These are phyloP conservation scores for Macrocentrus cingulum DNA, from an alignment of 1,140 invertebrate genomes.

Conservation along the genomic window DNA sequence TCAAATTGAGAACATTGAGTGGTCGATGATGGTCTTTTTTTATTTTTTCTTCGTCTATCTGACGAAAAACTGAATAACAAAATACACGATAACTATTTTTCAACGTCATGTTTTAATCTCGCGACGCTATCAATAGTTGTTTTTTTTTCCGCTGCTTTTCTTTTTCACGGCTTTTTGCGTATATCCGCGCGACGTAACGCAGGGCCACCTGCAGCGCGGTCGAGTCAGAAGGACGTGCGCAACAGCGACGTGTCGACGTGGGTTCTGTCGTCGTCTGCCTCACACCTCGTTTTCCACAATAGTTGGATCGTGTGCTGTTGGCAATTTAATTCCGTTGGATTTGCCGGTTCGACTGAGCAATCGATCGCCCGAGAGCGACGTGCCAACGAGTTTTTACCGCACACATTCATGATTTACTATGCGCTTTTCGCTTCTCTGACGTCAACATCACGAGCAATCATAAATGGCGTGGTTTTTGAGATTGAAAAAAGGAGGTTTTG, in stretches of 20 bases:
- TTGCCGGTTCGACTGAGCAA: constrained; percentile 12
- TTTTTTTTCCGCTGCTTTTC: not conserved
- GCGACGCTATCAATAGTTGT: not conserved
- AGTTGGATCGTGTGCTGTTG: not conserved
- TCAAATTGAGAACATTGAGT: constrained; percentile 15
- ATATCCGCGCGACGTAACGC: not conserved
- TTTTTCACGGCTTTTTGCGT: not conserved
- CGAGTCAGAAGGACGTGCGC: not conserved
- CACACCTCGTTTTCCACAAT: not conserved
- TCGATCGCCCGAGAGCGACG: constrained; percentile 1
- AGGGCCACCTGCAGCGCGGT: no score
- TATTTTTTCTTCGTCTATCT: no score
- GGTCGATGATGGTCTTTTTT: not conserved
- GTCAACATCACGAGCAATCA: constrained; percentile 7
- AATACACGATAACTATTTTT: no score
- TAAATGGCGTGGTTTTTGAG: not conserved
- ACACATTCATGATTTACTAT: constrained; percentile 15
- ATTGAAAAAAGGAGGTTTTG: not conserved
- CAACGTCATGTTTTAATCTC: not conserved
- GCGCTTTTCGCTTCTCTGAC: not conserved
- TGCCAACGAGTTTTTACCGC: constrained; percentile 6
- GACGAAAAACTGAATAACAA: no score
- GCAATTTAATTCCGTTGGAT: constrained; percentile 15
- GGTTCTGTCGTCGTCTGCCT: not conserved
- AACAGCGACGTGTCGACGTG: constrained; percentile 8